phyloP scores from a whole-genome alignment of 35 echinoderm and acorn worm genomes.

The Anneissia japonica region DNA sequence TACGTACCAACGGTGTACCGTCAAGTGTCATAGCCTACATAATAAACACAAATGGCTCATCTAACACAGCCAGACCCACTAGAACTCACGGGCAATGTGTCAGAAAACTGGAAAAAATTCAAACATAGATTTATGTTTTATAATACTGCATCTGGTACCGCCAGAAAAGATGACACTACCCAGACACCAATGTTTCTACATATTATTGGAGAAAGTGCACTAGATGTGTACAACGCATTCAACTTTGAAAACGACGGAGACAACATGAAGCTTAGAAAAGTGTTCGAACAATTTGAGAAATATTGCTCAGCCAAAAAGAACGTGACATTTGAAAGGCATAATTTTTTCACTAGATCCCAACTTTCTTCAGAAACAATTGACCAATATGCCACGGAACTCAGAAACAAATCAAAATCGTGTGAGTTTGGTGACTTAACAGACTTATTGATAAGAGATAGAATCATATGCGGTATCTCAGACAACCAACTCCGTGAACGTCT shows the following conservation, averaged over 20 bases:
- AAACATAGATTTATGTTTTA: slow-evolving; percentile 35
- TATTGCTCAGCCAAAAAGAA: slow-evolving; percentile 37
- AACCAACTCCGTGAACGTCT: slow-evolving; percentile 11
- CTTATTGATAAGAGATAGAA: slow-evolving; percentile 10
- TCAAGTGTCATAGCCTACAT: too few relatives aligned
- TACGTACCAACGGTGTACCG: too few relatives aligned
- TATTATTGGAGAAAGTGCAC: slow-evolving; percentile 13
- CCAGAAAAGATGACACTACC: background rate
- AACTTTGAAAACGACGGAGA: background rate
- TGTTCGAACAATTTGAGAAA: slow-evolving; percentile 7
- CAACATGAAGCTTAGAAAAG: background rate
- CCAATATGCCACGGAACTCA: slow-evolving; percentile 18
- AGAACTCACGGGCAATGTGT: slow-evolving; percentile 20
- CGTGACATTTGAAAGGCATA: slow-evolving; percentile 35
- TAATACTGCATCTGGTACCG: slow-evolving; percentile 2
- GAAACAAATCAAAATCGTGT: slow-evolving; percentile 19
- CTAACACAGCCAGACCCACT: background rate
- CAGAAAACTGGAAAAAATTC: slow-evolving; percentile 39
- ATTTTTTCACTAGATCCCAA: slow-evolving; percentile 19
- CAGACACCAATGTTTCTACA: slow-evolving; percentile 9
- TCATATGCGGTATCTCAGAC: slow-evolving; percentile 29
- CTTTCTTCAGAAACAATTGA: slow-evolving; percentile 4
- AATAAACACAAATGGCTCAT: too few relatives aligned
- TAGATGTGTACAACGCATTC: slow-evolving; percentile 16
- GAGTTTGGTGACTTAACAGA: slow-evolving; percentile 18